Percentiles rank a stretch among this genome's conserved stretches.
These are phyloP conservation scores for Gerris lacustris DNA, from an alignment of 2,888 invertebrate genomes.

Conservation along the genomic window DNA sequence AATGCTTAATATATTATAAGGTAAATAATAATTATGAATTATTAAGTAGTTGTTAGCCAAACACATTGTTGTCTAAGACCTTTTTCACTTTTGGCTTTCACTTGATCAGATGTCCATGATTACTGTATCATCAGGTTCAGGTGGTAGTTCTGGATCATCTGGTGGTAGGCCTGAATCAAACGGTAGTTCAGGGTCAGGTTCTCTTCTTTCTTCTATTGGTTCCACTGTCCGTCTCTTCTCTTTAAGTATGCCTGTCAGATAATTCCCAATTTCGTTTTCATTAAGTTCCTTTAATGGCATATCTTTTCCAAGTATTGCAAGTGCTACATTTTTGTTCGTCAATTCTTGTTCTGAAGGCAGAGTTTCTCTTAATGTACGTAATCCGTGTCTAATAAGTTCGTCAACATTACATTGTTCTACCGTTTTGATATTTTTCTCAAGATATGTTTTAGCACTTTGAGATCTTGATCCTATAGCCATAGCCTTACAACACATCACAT, in stretches of 20 bases:
- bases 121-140: too few relatives aligned
- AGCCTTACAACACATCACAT: conserved; percentile 92
- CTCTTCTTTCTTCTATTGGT: too few relatives aligned
- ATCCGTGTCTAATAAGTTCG: conserved; percentile 84
- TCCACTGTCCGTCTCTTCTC: too few relatives aligned
- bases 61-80: too few relatives aligned
- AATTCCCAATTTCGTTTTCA: conserved; percentile 55
- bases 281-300: conserved; percentile 66
- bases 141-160: too few relatives aligned
- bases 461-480: conserved; percentile 98
- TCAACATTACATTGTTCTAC: conserved; percentile 44
- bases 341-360: conserved; percentile 91
- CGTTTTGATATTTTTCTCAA: conserved; percentile 77
- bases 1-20: too few relatives aligned
- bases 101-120: too few relatives aligned
- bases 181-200: too few relatives aligned
- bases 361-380: conserved; percentile 86
- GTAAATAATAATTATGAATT: too few relatives aligned
- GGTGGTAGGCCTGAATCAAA: too few relatives aligned
- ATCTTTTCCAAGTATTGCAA: conserved; percentile 81
- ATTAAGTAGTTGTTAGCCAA: too few relatives aligned
- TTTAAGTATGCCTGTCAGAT: conserved; percentile 26
- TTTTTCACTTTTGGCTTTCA: too few relatives aligned
- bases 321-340: conserved; percentile 84
- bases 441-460: conserved; percentile 92